phyloP scores from a whole-genome alignment of 2,113 vertebrate species.

The Sinocyclocheilus maitianheensis region DNA sequence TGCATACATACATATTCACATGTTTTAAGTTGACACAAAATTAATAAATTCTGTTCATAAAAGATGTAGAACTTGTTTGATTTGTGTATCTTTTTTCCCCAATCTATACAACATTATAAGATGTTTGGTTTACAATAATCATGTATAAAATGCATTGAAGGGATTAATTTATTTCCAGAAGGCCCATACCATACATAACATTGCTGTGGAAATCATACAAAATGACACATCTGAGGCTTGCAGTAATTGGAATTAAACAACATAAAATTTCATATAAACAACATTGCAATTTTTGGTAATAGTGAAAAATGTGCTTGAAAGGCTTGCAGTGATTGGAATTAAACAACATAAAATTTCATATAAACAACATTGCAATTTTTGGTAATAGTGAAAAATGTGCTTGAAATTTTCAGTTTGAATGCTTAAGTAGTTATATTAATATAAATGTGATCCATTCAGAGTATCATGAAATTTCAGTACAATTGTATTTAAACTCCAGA shows the following conservation, averaged over 20 bases:
- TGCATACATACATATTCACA: background rate
- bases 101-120: conserved; percentile 13
- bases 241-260: conserved; percentile 3
- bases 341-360: conserved; percentile 17
- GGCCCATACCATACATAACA: background rate
- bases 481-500: background rate
- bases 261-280: conserved; percentile 13
- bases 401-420: background rate
- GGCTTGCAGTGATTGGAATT: background rate
- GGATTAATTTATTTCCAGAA: background rate
- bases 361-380: background rate
- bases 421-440: conserved; percentile 2
- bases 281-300: background rate
- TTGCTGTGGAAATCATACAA: conserved; percentile 13
- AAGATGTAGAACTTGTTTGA: background rate
- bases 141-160: background rate
- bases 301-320: conserved; percentile 6
- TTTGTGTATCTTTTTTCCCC: background rate
- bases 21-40: background rate
- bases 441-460: background rate
- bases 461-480: background rate
- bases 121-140: background rate
- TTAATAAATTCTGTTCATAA: background rate
- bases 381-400: background rate
- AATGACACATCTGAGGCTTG: conserved; percentile 12